Percentiles rank a stretch among this genome's conserved stretches.
Conservation (phyloP, 2,113 vertebrate species). For the Pongo abelii region DNA sequence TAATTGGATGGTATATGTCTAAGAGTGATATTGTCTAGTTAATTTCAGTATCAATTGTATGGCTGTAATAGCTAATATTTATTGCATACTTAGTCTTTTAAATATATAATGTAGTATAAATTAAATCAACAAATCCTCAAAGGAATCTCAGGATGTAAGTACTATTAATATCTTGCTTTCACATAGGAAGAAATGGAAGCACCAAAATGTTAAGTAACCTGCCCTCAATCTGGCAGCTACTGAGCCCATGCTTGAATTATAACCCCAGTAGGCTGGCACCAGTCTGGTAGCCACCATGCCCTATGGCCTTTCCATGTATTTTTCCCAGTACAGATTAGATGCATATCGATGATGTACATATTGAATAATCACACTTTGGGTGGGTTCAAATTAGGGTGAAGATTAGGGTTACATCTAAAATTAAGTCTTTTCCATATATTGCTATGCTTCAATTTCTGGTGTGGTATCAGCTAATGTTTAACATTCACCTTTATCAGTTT, state of each 20-base stretch:
- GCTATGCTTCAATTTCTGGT: background rate
- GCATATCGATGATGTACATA: background rate
- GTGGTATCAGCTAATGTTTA: background rate
- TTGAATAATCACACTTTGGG: background rate
- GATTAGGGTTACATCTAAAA: constrained; percentile 14
- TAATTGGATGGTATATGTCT: background rate
- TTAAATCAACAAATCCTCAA: background rate
- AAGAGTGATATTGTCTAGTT: background rate
- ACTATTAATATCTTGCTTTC: background rate
- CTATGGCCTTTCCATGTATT: background rate
- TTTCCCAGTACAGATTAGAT: background rate
- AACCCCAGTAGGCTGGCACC: background rate
- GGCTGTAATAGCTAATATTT: background rate
- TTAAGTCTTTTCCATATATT: background rate
- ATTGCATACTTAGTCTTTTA: background rate
- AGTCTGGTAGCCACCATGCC: background rate
- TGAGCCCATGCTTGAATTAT: background rate
- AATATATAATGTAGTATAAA: background rate
- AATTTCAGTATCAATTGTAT: background rate
- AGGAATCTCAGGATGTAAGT: background rate
- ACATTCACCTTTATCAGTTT: background rate
- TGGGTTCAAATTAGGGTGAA: background rate
- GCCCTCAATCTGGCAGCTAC: background rate
- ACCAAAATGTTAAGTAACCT: background rate
- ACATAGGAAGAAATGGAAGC: background rate